Evolutionary conservation across 2,113 vertebrate genomes (phyloP), one percentile per base, ranked within the genome.

Genomic region (Genyomyrus donnyi): DNA sequence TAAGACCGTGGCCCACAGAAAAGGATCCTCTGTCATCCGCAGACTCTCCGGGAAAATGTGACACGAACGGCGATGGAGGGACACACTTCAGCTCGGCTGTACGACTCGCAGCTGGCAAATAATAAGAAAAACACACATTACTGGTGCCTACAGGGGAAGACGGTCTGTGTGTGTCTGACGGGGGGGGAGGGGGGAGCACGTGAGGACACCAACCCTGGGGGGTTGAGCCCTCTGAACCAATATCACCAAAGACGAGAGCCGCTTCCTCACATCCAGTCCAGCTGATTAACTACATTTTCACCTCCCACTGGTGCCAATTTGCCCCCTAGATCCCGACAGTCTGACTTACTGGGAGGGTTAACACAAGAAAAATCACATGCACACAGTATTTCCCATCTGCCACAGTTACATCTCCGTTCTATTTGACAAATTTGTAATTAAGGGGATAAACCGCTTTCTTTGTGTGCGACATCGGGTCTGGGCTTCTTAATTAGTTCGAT

Each of bases 401-500:
- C 83, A 85, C 21, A 48, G 17, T 85, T 77, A 70, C 5, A 3
- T 46, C 62, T 74, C 58, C 27, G 11, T 49, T 88, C 62, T 49
- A 7, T 88, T 49, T 74, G 58, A 77, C 88, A 50, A 11, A 70
- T 48, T 39, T 70, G 88, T 49, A 66, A 88, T 88, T 88, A 88
- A 88, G 39, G 24, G 31, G 58, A 46, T 27, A 48, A 88, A n/a
- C 88, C 24, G 13, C 15, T 88, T 11, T 42, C 62, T 88, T 88
- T 70, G 53, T 62, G 56, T 5, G 46, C 35, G 8, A 88, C 62
- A 49, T 42, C 66, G 7, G n/a, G 62, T 88, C 62, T 49, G 11
- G 49, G 62, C 17, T 66, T 88, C 88, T 70, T 88, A 70, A 88
- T 88, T 88, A 88, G 66, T 77, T 88, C 62, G 66, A 74, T 62